Evolutionary conservation across 2,797 vertebrate genomes (phyloP), one percentile per base, ranked within the genome.

Genomic region (Xerus rutilus): DNA sequence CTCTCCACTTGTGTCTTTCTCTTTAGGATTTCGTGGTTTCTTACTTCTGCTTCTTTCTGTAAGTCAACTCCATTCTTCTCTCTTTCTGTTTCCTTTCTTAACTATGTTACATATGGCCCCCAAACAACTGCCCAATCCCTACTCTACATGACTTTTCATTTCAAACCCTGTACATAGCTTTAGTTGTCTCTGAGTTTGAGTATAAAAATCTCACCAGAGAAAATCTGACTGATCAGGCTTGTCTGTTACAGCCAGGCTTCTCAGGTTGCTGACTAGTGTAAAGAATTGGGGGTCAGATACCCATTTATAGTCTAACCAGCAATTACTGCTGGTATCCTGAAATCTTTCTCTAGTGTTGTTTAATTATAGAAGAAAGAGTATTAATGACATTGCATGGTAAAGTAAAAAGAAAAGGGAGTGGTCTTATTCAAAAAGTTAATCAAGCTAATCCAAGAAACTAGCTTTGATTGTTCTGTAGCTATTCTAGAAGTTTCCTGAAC

Each of bases 401-500:
- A 65, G 4, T 64, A 39, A 86, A 77, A 82, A 73, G 14, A 82
- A 64, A 45, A 86, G n/a, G 69, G 14, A 77, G 5, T 18, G 47
- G 7, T n/a, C 62, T 82, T 81, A 8, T 86, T 79, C 2, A 21
- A 74, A 74, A 35, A 39, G 20, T 13, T 47, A 12, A 30, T 67
- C 59, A 62, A 62, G 59, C 18, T 86, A 69, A 49, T 32, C 20
- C 12, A 82, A 89, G 28, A 59, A 72, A 91, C 2, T n/a, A 69
- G 5, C 4, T 57, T 83, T 72, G 49, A 83, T 65, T 79, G 32
- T 0, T n/a, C 32, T 32, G 17, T 13, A 77, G 28, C 15, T 32
- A 43, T 76, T 94, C 70, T 82, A 15, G 15, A 95, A 49, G 35
- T 49, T 84, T 94, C 69, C 43, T 70, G 65, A 69, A 73, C n/a